These are phyloP conservation scores for Euspilapteryx auroguttella DNA, from an alignment of 2,888 invertebrate genomes.

Conservation along the genomic window DNA sequence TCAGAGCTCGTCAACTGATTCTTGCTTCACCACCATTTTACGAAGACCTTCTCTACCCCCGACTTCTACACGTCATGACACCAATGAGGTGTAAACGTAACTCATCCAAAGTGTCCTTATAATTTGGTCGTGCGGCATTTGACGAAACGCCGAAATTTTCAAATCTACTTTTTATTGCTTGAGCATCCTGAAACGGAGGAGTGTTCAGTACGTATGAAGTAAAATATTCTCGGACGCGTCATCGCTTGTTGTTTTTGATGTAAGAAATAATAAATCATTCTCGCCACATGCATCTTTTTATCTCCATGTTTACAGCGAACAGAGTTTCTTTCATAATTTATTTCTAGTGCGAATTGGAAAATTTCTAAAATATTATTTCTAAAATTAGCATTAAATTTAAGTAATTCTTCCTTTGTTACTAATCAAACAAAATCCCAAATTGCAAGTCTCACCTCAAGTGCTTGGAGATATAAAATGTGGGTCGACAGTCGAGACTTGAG, in stretches of 20 bases:
- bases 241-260: conserved; percentile 8
- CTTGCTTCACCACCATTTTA: conserved; percentile 18
- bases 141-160: conserved; percentile 32
- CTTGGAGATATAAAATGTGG: too few relatives aligned
- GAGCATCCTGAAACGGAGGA: conserved; percentile 28
- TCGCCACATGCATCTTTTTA: too few relatives aligned
- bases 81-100: conserved; percentile 6
- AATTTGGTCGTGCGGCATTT: conserved; percentile 15
- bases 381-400: too few relatives aligned
- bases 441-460: too few relatives aligned
- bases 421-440: too few relatives aligned
- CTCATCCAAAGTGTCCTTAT: conserved; percentile 12
- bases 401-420: too few relatives aligned
- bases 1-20: conserved; percentile 26
- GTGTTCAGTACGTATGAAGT: conserved; percentile 12
- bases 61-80: conserved; percentile 6
- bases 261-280: conserved; percentile 9
- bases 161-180: conserved; percentile 37
- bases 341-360: too few relatives aligned
- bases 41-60: conserved; percentile 13
- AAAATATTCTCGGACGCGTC: conserved; percentile 7
- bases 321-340: too few relatives aligned
- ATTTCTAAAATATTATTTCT: too few relatives aligned
- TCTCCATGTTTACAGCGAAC: conserved; percentile 5
- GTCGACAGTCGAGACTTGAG: too few relatives aligned